A percentile compares a stretch with the other conserved stretches of the same genome.
These are phyloP conservation scores for Takifugu rubripes DNA, from an alignment of 2,797 vertebrate species.

Conservation along the genomic window DNA sequence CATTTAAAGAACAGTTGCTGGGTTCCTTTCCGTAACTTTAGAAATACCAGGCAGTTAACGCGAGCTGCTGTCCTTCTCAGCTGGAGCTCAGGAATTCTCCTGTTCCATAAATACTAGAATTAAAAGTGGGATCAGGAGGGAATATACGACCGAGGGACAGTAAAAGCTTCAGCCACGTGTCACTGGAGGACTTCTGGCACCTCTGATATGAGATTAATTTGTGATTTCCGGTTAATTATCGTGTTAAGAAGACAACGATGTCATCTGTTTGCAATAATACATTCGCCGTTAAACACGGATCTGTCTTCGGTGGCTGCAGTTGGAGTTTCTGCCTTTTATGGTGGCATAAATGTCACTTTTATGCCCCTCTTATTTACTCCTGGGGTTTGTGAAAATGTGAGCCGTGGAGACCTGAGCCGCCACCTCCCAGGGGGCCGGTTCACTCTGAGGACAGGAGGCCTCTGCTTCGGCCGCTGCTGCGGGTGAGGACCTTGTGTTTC, in stretches of 20 bases:
- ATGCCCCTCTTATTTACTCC: constrained; percentile 34
- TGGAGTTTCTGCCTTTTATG: constrained; percentile 21
- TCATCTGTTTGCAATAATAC: constrained; percentile 33
- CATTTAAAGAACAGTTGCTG: constrained; percentile 61
- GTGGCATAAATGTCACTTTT: constrained; percentile 24
- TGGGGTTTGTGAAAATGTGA: constrained; percentile 57
- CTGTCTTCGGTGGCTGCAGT: constrained; percentile 9
- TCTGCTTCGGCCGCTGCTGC: constrained; percentile 43
- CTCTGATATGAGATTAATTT: constrained; percentile 29
- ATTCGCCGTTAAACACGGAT: constrained; percentile 33
- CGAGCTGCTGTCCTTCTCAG: constrained; percentile 41
- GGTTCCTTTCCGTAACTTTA: constrained; percentile 46
- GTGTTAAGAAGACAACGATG: constrained; percentile 32
- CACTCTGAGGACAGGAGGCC: constrained; percentile 62
- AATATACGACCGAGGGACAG: constrained; percentile 52
- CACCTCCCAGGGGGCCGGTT: constrained; percentile 64
- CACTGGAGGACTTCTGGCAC: constrained; percentile 35
- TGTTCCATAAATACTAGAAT: constrained; percentile 68
- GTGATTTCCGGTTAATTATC: constrained; percentile 31
- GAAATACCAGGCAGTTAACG: constrained; percentile 55
- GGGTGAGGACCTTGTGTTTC: constrained; percentile 26
- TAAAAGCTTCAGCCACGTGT: constrained; percentile 53
- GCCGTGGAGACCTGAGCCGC: constrained; percentile 31
- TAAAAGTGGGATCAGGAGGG: constrained; percentile 42
- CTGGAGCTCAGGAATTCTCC: constrained; percentile 55